Conservation (phyloP, 2,113 vertebrate species). For the Engystomops pustulosus region DNA sequence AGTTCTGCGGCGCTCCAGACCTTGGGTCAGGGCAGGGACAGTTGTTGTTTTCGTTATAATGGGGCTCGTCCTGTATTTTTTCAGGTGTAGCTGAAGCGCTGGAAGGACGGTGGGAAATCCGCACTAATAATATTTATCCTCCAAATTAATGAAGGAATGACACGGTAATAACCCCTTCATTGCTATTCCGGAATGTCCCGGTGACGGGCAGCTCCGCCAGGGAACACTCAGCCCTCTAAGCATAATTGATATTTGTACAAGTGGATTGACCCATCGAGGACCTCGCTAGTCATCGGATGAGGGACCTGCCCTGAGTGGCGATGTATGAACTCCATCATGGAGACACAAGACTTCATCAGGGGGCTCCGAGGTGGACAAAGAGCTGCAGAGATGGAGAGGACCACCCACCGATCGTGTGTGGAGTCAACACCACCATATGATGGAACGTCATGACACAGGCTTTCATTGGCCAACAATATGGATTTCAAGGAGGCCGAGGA, state of each 20-base stretch:
- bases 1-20: not conserved
- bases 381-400: not conserved
- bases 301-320: constrained; percentile 1
- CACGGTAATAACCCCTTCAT: constrained; percentile 38
- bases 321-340: constrained; percentile 14
- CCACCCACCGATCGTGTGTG: too few species aligned
- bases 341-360: not conserved
- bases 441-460: too few species aligned
- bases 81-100: constrained; percentile 37
- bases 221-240: not conserved
- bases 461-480: too few species aligned
- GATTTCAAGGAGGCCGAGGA: too few species aligned
- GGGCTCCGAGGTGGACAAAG: too few species aligned
- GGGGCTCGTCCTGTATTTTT: constrained; percentile 48
- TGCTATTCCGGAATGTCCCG: not conserved
- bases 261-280: not conserved
- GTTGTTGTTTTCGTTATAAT: constrained; percentile 40
- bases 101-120: constrained; percentile 54
- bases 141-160: constrained; percentile 48
- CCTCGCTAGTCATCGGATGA: not conserved
- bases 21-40: constrained; percentile 50
- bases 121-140: constrained; percentile 56
- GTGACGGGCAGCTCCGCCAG: constrained; percentile 28
- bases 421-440: too few species aligned
- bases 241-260: constrained; percentile 44